These are phyloP conservation scores for Scophthalmus maximus DNA, from an alignment of 2,113 vertebrate genomes.

Conservation along the genomic window DNA sequence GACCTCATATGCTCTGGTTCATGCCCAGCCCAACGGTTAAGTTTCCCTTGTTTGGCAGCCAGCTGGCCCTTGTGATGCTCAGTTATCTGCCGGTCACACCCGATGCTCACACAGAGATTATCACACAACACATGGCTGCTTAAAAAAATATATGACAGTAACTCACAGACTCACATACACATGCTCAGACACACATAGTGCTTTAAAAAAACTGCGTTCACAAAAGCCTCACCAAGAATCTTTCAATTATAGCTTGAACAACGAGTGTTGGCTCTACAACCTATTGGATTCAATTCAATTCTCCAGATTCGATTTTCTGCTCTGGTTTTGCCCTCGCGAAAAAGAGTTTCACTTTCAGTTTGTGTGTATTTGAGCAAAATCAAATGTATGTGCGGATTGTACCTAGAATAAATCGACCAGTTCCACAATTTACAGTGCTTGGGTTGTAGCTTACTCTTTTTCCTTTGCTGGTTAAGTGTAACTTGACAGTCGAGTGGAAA, in stretches of 20 bases:
- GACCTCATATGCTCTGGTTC: background rate
- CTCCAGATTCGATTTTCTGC: slow-evolving; percentile 25
- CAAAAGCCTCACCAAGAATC: slow-evolving; percentile 27
- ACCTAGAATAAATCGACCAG: background rate
- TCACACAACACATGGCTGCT: slow-evolving; percentile 3
- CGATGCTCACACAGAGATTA: slow-evolving; percentile 18
- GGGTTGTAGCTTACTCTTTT: background rate
- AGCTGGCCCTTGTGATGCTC: slow-evolving; percentile 31
- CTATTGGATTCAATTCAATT: slow-evolving; percentile 39
- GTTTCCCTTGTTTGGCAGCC: slow-evolving; percentile 1
- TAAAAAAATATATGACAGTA: background rate
- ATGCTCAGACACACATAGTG: slow-evolving; percentile 9
- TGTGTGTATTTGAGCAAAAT: background rate
- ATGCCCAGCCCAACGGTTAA: slow-evolving; percentile 1
- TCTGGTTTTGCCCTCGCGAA: slow-evolving; percentile 9
- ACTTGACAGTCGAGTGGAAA: too few species aligned
- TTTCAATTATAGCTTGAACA: slow-evolving; percentile 52
- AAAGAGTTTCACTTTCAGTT: slow-evolving; percentile 6
- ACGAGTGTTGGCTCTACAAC: slow-evolving; percentile 11
- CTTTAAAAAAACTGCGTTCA: slow-evolving; percentile 17
- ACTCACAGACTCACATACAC: slow-evolving; percentile 9
- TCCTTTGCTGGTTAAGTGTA: background rate
- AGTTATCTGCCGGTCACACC: slow-evolving; percentile 33
- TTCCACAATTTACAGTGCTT: background rate
- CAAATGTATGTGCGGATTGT: background rate